Evolutionary conservation across 2,888 invertebrate species (phyloP).

Genomic region (Amiota communis): DNA sequence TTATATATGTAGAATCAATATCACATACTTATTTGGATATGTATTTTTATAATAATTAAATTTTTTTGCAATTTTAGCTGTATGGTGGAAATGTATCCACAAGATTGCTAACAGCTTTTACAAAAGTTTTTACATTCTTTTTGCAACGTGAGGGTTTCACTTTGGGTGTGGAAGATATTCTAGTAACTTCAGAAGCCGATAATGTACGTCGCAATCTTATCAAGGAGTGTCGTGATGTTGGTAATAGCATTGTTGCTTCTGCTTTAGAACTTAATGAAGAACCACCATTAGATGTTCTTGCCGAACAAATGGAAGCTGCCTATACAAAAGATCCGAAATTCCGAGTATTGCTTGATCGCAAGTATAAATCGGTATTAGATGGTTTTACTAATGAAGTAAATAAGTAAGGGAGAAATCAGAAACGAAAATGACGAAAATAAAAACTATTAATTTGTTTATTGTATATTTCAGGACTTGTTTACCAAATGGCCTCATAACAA

Average conservation of each 20-base stretch:
- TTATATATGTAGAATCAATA: not conserved
- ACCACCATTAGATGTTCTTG: constrained; percentile 76
- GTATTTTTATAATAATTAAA: not conserved
- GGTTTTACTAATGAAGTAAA: constrained; percentile 92
- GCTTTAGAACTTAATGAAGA: constrained; percentile 81
- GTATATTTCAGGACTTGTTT: constrained; percentile 79
- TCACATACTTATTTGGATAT: no score
- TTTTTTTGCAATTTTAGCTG: constrained; percentile 72
- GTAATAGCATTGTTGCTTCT: constrained; percentile 78
- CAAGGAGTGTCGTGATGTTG: constrained; percentile 77
- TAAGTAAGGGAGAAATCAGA: constrained; percentile 74
- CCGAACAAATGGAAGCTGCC: constrained; percentile 81
- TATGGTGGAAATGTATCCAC: constrained; percentile 92
- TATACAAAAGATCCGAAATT: constrained; percentile 84
- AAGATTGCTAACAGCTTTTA: constrained; percentile 88
- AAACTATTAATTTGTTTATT: not conserved
- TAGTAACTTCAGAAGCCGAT: constrained; percentile 84
- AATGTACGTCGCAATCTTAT: constrained; percentile 81
- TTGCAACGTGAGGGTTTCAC: constrained; percentile 95
- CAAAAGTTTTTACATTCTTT: constrained; percentile 92
- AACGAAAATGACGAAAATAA: not conserved
- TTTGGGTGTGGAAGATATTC: constrained; percentile 94
- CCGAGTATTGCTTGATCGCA: constrained; percentile 85
- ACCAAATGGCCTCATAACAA: constrained; percentile 86
- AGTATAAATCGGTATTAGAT: constrained; percentile 87